These are phyloP conservation scores for Mesocricetus auratus DNA, from an alignment of 2,113 vertebrate species.

Conservation along the genomic window DNA sequence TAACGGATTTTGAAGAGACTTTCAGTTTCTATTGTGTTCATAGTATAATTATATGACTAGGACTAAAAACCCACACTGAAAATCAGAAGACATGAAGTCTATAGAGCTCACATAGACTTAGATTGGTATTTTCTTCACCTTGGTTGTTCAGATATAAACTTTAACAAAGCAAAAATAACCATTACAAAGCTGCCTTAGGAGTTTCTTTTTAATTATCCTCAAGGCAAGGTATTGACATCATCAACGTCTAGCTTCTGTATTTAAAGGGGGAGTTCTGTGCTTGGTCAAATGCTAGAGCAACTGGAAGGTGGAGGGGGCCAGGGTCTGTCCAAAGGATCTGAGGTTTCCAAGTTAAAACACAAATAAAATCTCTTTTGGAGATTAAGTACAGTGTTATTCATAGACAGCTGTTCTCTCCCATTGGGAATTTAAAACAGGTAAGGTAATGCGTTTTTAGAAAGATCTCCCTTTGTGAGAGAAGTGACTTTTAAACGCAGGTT, in stretches of 20 bases:
- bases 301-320: neutral
- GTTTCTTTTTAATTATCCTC: constrained; percentile 13
- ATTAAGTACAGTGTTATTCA: neutral
- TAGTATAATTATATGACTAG: neutral
- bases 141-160: constrained; percentile 34
- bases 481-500: neutral
- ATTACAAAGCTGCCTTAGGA: neutral
- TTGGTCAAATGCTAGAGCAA: neutral
- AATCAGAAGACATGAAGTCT: neutral
- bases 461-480: constrained; percentile 4
- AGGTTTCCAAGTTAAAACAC: neutral
- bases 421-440: neutral
- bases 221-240: neutral
- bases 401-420: neutral
- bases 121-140: neutral
- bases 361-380: neutral
- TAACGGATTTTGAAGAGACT: neutral
- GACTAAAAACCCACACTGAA: neutral
- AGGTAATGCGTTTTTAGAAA: neutral
- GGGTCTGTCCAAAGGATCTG: neutral
- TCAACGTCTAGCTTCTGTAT: neutral
- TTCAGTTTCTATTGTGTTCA: neutral
- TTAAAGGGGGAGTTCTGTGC: constrained; percentile 37
- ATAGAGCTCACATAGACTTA: neutral
- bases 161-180: constrained; percentile 52